Percentiles rank a stretch among this genome's conserved stretches.
These are phyloP conservation scores for Hypena proboscidalis DNA, from an alignment of 2,888 invertebrate genomes.

Conservation along the genomic window DNA sequence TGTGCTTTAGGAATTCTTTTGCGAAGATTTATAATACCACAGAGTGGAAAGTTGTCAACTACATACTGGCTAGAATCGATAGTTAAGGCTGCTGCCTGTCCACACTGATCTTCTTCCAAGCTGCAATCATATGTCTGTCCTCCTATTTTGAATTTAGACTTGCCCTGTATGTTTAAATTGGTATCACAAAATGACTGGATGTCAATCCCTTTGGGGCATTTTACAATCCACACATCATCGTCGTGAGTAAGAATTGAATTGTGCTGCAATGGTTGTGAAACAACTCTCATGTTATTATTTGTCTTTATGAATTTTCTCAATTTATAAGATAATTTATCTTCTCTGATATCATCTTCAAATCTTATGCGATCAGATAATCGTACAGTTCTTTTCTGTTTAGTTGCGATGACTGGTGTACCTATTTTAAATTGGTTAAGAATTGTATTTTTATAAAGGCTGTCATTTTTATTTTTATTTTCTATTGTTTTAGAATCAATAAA, in stretches of 20 bases:
- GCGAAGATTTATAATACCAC: slow-evolving; percentile 55
- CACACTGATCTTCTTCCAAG: slow-evolving; percentile 40
- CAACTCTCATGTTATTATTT: slow-evolving; percentile 47
- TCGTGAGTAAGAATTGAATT: slow-evolving; percentile 47
- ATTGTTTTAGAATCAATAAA: slow-evolving; percentile 13
- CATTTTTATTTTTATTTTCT: slow-evolving; percentile 7
- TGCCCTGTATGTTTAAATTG: slow-evolving; percentile 53
- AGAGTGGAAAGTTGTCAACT: slow-evolving; percentile 50
- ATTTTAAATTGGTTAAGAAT: slow-evolving; percentile 5
- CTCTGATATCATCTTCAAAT: slow-evolving; percentile 56
- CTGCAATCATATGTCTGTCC: slow-evolving; percentile 61
- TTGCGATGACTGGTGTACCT: neutral
- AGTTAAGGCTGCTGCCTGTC: slow-evolving; percentile 46
- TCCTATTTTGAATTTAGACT: slow-evolving; percentile 66
- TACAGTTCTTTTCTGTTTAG: slow-evolving; percentile 19
- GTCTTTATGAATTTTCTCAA: slow-evolving; percentile 52
- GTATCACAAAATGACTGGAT: slow-evolving; percentile 49
- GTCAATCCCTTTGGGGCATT: slow-evolving; percentile 61
- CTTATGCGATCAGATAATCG: slow-evolving; percentile 61
- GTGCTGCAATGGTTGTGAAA: slow-evolving; percentile 26
- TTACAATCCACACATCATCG: slow-evolving; percentile 70
- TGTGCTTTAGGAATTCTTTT: slow-evolving; percentile 69
- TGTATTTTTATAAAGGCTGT: slow-evolving; percentile 11
- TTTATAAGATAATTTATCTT: slow-evolving; percentile 31
- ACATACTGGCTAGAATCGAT: slow-evolving; percentile 37